Evolutionary conservation across 92 coral and sea anemone genomes (phyloP).

Genomic region (Muricea muricata): DNA sequence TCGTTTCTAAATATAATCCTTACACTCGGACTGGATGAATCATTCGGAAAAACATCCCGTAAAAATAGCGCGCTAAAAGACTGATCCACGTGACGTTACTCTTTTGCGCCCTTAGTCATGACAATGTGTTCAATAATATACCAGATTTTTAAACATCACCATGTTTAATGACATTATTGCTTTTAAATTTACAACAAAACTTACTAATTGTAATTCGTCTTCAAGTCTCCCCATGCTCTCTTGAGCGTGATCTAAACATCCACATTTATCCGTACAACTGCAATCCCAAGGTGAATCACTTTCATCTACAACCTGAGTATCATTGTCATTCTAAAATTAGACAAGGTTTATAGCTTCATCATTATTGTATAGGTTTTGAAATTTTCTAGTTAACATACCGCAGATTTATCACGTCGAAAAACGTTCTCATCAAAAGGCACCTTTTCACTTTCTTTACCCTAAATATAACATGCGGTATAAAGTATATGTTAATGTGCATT

Average conservation of each 20-base stretch:
- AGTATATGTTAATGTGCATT: not conserved
- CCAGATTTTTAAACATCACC: too few species aligned
- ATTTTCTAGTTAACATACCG: not conserved
- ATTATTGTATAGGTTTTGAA: too few species aligned
- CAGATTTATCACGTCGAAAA: not conserved
- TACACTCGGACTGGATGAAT: too few species aligned
- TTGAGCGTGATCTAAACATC: not conserved
- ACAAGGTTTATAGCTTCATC: too few species aligned
- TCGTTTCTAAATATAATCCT: too few species aligned
- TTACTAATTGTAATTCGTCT: not conserved
- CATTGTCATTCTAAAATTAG: not conserved
- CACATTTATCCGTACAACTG: not conserved
- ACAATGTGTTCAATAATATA: too few species aligned
- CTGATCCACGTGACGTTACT: too few species aligned
- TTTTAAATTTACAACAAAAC: not conserved
- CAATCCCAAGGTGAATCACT: not conserved
- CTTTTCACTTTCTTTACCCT: not conserved
- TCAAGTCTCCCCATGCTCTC: not conserved
- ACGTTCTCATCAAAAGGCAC: not conserved
- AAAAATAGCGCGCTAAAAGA: too few species aligned
- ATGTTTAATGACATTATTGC: too few species aligned
- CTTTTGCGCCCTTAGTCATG: too few species aligned
- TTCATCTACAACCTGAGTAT: not conserved
- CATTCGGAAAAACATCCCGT: too few species aligned
- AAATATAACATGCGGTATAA: too few species aligned